Conservation (phyloP, 2,113 vertebrate species). For the Tympanuchus pallidicinctus region DNA sequence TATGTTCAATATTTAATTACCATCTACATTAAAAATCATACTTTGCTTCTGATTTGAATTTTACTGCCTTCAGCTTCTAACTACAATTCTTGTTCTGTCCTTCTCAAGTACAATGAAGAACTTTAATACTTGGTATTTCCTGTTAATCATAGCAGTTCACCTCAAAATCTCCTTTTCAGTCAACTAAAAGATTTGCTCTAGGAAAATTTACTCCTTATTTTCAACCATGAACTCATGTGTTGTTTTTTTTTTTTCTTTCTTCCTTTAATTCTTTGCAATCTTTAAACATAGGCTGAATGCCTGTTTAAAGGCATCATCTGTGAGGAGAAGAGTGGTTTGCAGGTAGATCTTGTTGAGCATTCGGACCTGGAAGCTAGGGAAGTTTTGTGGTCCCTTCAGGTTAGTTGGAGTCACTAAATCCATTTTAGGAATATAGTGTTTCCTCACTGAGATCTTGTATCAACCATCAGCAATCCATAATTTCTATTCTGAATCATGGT, state of each 20-base stretch:
- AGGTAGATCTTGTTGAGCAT: neutral
- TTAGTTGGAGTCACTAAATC: neutral
- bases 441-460: neutral
- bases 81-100: neutral
- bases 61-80: neutral
- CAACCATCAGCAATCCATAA: neutral
- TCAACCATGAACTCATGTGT: neutral
- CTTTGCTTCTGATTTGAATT: neutral
- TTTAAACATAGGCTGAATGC: neutral
- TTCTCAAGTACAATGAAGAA: neutral
- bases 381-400: neutral
- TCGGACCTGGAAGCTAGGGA: neutral
- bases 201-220: constrained; percentile 4
- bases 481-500: neutral
- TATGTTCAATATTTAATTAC: constrained; percentile 1
- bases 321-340: neutral
- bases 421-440: neutral
- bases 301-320: too few relatives aligned
- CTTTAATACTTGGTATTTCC: neutral
- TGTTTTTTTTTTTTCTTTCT: neutral
- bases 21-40: neutral
- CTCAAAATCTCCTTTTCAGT: constrained; percentile 19
- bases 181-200: constrained; percentile 8
- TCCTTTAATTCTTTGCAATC: neutral
- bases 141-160: neutral